Percentiles rank a stretch among this genome's conserved stretches.
phyloP scores from a whole-genome alignment of 2,888 invertebrate species.

The Apodemia mormo region DNA sequence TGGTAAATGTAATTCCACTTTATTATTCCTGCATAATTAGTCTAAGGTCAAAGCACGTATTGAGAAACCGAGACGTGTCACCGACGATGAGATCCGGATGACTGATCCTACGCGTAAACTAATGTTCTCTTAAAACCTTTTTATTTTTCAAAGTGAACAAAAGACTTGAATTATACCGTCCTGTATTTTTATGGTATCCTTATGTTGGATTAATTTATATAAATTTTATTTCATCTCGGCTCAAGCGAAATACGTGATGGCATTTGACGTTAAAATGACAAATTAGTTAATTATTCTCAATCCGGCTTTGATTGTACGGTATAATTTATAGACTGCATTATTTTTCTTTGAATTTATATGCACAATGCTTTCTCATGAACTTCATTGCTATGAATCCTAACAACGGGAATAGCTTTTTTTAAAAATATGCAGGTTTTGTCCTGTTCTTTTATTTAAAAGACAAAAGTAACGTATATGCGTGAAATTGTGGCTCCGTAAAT shows the following conservation, averaged over 20 bases:
- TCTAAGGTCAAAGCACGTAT: slow-evolving; percentile 13
- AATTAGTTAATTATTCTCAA: slow-evolving; percentile 81
- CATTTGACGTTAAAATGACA: slow-evolving; percentile 82
- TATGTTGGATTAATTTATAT: slow-evolving; percentile 73
- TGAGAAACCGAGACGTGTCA: slow-evolving; percentile 52
- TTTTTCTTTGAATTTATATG: slow-evolving; percentile 30
- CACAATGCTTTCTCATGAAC: slow-evolving; percentile 30
- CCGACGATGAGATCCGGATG: slow-evolving; percentile 66
- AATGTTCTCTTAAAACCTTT: slow-evolving; percentile 71
- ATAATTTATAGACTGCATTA: slow-evolving; percentile 26
- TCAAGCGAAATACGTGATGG: slow-evolving; percentile 68
- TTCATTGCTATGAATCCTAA: slow-evolving; percentile 30
- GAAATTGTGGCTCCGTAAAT: slow-evolving; percentile 51
- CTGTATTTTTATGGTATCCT: slow-evolving; percentile 76
- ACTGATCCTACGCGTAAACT: slow-evolving; percentile 75
- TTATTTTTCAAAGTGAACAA: slow-evolving; percentile 74
- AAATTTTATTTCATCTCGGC: slow-evolving; percentile 60
- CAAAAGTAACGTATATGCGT: slow-evolving; percentile 45
- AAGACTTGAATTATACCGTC: slow-evolving; percentile 76
- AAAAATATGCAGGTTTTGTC: slow-evolving; percentile 37
- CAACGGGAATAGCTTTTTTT: slow-evolving; percentile 38
- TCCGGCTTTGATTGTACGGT: slow-evolving; percentile 61
- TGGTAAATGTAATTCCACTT: neutral
- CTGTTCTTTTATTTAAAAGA: slow-evolving; percentile 40
- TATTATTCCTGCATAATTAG: slow-evolving; percentile 19